A percentile compares a stretch with the other conserved stretches of the same genome.
Evolutionary conservation across 64 coral and sea anemone species (phyloP).

Genomic region (Orbicella faveolata): DNA sequence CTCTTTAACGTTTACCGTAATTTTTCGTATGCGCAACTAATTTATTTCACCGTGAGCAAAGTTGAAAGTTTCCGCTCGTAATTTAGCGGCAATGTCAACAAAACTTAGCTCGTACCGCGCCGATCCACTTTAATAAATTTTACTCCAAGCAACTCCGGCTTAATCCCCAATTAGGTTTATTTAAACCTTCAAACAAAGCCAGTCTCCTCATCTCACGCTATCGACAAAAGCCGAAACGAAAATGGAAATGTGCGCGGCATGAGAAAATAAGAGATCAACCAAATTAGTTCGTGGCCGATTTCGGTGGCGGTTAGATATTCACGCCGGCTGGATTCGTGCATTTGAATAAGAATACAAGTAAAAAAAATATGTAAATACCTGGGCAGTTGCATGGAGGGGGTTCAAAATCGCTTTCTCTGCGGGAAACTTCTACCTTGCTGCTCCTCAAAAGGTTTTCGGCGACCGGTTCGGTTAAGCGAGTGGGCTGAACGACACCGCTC

Average conservation of each 20-base stretch:
- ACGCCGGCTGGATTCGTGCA: slow-evolving; percentile 21
- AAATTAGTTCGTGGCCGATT: slow-evolving; percentile 7
- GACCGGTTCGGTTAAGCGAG: slow-evolving; percentile 2
- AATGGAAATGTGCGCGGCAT: slow-evolving; percentile 15
- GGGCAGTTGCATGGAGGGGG: slow-evolving; percentile 84
- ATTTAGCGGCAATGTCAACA: slow-evolving; percentile 28
- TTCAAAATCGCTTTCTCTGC: slow-evolving; percentile 72
- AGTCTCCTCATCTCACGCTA: slow-evolving; percentile 69
- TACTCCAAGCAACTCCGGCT: slow-evolving; percentile 55
- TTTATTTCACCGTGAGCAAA: slow-evolving; percentile 22
- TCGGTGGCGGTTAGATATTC: slow-evolving; percentile 5
- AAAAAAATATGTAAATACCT: slow-evolving; percentile 86
- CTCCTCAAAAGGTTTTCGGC: slow-evolving; percentile 35
- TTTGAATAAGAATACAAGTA: slow-evolving; percentile 84
- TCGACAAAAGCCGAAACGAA: slow-evolving; percentile 44
- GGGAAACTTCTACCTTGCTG: slow-evolving; percentile 56
- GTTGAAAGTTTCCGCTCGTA: slow-evolving; percentile 4
- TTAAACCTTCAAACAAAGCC: slow-evolving; percentile 93
- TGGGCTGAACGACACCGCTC: slow-evolving; percentile 5
- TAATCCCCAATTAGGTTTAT: slow-evolving; percentile 97
- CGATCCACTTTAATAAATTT: slow-evolving; percentile 69
- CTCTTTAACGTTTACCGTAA: slow-evolving; percentile 43
- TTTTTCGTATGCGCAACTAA: slow-evolving; percentile 38
- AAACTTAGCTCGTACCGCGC: background rate
- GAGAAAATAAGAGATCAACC: slow-evolving; percentile 17